Evolutionary conservation across 2,888 invertebrate species (phyloP), one percentile per base, ranked within the genome.

Genomic region (Mimumesa dahlbomi): DNA sequence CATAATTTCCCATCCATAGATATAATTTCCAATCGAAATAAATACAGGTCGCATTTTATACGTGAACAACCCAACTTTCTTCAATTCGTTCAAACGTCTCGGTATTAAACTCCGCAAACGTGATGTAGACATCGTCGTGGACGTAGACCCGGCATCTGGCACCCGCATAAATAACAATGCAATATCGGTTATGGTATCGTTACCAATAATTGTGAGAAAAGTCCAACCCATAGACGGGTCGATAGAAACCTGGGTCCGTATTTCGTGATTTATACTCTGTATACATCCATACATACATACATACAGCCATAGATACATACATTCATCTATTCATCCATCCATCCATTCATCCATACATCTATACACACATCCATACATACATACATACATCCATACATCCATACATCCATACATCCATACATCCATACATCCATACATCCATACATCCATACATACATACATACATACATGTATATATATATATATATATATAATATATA

Each of bases 221-320:
- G 13, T 45, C 43, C 45, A 34, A 56, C 58, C 52, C 62, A 67
- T 73, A 49, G 62, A 38, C 43, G 31, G 74, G 40, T 69, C 69
- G 64, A 69, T 74, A 74, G 25, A 42, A n/a, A 52, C 34, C 49
- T 58, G 38, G 73, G 73, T 67, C 73, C 34, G 68, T 31, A 5
- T 48, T 38, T 21, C 40, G 58, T 48, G 62, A 31, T 57, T 57
- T 22, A 25, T 54, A 40, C 7, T n/a, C n/a, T n/a, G n/a, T n/a
- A 18, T 25, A 2, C 29, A 7, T 11, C 7, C 40, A 5, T 16
- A 16, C 16, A 40, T 40, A 40, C 18, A 40, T 16, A 3, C 40
- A 2, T 4, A 40, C 7, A 18, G 25, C 2, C 29, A 7, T 11
- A 9, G 16, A 5, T 16, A 16, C 16, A 40, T 40, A 40, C 18